phyloP scores from a whole-genome alignment of 1,140 invertebrate genomes.

The Polypedilum vanderplanki region DNA sequence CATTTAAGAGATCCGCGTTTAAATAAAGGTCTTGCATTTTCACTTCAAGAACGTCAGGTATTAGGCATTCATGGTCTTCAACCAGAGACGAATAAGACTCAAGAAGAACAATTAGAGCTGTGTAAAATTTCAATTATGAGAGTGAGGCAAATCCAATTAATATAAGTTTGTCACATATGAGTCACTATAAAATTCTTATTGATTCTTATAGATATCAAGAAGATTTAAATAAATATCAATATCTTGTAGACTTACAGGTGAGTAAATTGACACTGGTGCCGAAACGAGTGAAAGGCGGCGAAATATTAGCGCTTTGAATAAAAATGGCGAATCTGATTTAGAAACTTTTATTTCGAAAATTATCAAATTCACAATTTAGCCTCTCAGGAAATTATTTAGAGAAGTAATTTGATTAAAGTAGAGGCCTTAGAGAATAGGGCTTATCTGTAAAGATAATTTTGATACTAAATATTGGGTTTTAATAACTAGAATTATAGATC shows the following conservation, averaged over 20 bases:
- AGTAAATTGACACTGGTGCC: conserved; percentile 39
- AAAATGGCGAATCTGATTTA: too few relatives aligned
- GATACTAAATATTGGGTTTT: too few relatives aligned
- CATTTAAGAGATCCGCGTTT: conserved; percentile 73
- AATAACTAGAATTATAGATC: too few relatives aligned
- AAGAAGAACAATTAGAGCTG: conserved; percentile 83
- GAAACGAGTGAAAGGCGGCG: too few relatives aligned
- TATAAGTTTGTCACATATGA: background rate
- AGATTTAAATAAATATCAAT: conserved; percentile 83
- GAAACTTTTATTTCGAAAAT: too few relatives aligned
- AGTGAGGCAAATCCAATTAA: background rate
- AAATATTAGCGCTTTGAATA: too few relatives aligned
- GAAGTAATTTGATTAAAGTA: too few relatives aligned
- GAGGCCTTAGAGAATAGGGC: too few relatives aligned
- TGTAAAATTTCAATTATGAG: conserved; percentile 70
- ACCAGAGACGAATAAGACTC: conserved; percentile 82
- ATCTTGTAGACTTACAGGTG: conserved; percentile 80
- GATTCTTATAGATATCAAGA: conserved; percentile 64
- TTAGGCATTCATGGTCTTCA: conserved; percentile 91
- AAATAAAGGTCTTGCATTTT: conserved; percentile 90
- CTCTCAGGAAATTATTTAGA: too few relatives aligned
- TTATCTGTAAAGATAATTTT: too few relatives aligned
- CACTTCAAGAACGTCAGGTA: conserved; percentile 79
- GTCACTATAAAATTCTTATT: background rate
- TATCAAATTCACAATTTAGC: too few relatives aligned